These are phyloP conservation scores for Rhodeus uyekii DNA, from an alignment of 2,797 vertebrate species.

Conservation along the genomic window DNA sequence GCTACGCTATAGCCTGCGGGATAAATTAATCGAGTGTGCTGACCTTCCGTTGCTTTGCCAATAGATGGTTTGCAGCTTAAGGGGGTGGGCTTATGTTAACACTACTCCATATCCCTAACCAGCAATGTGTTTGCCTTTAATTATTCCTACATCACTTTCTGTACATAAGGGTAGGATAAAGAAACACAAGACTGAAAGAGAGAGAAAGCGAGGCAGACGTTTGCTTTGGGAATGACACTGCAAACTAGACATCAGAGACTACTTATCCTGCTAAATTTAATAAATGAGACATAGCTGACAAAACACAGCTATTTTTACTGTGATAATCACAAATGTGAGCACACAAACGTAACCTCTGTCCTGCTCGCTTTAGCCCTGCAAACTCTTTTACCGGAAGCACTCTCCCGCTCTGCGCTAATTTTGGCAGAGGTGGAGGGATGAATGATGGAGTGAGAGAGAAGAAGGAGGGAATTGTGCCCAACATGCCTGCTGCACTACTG, in stretches of 20 bases:
- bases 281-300: constrained; percentile 13
- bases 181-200: not conserved
- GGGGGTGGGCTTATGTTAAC: constrained; percentile 35
- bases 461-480: constrained; percentile 2
- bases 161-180: not conserved
- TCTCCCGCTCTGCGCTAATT: constrained; percentile 34
- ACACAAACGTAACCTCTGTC: constrained; percentile 41
- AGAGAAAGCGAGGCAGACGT: not conserved
- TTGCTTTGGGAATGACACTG: not conserved
- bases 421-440: constrained; percentile 31
- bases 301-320: constrained; percentile 30
- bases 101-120: not conserved
- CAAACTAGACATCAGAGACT: constrained; percentile 10
- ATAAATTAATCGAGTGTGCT: constrained; percentile 53
- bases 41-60: constrained; percentile 54
- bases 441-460: constrained; percentile 45
- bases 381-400: constrained; percentile 41
- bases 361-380: constrained; percentile 20
- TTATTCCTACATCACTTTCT: constrained; percentile 46
- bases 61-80: constrained; percentile 41
- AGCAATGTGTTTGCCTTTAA: constrained; percentile 52
- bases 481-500: constrained; percentile 17
- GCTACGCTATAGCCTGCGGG: constrained; percentile 34
- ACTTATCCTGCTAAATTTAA: constrained; percentile 35
- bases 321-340: constrained; percentile 31